Evolutionary conservation across 64 coral and sea anemone species (phyloP).

Genomic region (Pocillopora verrucosa): DNA sequence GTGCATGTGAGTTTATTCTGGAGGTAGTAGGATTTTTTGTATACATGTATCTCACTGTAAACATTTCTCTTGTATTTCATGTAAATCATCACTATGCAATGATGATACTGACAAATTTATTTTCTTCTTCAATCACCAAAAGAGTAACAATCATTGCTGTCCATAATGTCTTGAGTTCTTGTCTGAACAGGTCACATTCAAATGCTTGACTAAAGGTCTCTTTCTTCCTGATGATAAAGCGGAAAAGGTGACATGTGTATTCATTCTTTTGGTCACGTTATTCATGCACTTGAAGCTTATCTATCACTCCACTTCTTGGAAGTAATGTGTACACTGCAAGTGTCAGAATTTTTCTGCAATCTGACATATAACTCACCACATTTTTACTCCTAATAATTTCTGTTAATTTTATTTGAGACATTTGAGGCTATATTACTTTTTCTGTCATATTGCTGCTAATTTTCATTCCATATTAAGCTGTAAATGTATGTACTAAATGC

Average conservation of each 20-base stretch:
- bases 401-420: too few species aligned
- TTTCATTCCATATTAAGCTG: too few species aligned
- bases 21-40: not conserved
- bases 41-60: not conserved
- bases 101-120: not conserved
- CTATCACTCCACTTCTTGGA: not conserved
- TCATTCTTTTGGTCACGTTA: constrained; percentile 6
- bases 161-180: constrained; percentile 41
- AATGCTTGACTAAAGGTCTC: constrained; percentile 57
- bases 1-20: not conserved
- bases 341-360: too few species aligned
- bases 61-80: not conserved
- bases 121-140: not conserved
- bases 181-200: constrained; percentile 57
- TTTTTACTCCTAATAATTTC: not conserved
- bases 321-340: too few species aligned
- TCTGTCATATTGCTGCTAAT: too few species aligned
- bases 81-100: not conserved
- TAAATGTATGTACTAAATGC: too few species aligned
- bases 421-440: too few species aligned
- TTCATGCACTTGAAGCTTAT: not conserved
- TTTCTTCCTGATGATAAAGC: constrained; percentile 54
- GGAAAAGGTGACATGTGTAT: constrained; percentile 45
- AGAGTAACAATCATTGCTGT: not conserved
- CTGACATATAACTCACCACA: too few species aligned